Conservation (phyloP, 2,888 invertebrate genomes). For the Troides oblongomaculatus region DNA sequence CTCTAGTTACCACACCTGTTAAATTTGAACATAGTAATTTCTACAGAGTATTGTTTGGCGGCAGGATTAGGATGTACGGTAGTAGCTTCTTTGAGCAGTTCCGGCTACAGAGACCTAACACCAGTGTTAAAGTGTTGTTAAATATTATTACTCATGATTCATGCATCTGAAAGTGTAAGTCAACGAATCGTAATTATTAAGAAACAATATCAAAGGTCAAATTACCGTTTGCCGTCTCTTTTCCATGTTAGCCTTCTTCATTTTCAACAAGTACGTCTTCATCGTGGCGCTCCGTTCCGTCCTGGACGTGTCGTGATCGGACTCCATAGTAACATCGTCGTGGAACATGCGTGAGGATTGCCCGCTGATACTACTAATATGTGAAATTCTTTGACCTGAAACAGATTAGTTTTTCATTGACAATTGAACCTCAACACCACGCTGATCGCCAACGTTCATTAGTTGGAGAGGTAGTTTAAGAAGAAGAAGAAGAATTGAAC, state of each 20-base stretch:
- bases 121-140: no score
- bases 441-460: no score
- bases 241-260: slow-evolving; percentile 53
- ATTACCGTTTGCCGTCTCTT: slow-evolving; percentile 55
- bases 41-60: no score
- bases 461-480: no score
- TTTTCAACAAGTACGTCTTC: slow-evolving; percentile 51
- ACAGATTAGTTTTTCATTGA: not conserved
- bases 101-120: no score
- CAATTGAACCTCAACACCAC: no score
- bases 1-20: no score
- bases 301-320: slow-evolving; percentile 50
- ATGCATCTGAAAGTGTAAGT: not conserved
- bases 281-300: slow-evolving; percentile 47
- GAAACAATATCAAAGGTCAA: not conserved
- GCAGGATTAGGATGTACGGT: no score
- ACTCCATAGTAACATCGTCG: slow-evolving; percentile 27
- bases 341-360: slow-evolving; percentile 17
- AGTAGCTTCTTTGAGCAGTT: no score
- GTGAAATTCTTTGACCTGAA: not conserved
- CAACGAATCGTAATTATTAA: not conserved
- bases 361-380: not conserved
- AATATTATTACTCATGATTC: no score
- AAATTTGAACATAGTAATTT: no score
- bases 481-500: no score